Conservation (phyloP, 53 echinoderm and acorn worm genomes). For the Luidia sarsii region DNA sequence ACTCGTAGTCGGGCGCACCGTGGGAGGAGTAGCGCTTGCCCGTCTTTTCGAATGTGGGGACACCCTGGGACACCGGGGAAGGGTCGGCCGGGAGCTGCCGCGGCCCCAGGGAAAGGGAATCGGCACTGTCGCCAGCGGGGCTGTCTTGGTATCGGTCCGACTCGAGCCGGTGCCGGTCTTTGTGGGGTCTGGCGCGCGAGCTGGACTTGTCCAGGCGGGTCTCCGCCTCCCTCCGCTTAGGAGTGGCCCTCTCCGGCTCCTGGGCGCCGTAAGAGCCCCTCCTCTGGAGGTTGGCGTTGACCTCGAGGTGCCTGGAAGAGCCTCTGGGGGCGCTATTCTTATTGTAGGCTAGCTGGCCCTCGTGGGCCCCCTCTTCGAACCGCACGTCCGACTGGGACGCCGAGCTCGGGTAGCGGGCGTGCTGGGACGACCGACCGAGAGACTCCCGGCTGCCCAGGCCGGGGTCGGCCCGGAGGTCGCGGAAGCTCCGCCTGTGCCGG, state of each 20-base stretch:
- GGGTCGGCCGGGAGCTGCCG: constrained; percentile 13
- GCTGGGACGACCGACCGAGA: neutral
- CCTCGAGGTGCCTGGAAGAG: constrained; percentile 46
- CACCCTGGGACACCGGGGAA: constrained; percentile 3
- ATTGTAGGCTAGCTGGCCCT: neutral
- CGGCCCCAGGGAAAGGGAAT: constrained; percentile 9
- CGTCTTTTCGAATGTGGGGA: constrained; percentile 7
- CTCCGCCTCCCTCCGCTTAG: constrained; percentile 26
- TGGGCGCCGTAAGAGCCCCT: constrained; percentile 35
- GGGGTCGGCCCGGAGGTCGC: constrained; percentile 21
- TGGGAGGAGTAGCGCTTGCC: constrained; percentile 21
- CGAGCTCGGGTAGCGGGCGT: constrained; percentile 20
- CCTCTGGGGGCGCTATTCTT: constrained; percentile 1
- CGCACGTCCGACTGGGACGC: constrained; percentile 36
- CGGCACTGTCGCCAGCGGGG: constrained; percentile 20
- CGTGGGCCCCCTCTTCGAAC: constrained; percentile 18
- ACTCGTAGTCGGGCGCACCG: constrained; percentile 30
- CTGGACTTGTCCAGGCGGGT: constrained; percentile 39
- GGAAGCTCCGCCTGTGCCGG: constrained; percentile 31
- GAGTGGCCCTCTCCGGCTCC: constrained; percentile 22
- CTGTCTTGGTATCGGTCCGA: constrained; percentile 34
- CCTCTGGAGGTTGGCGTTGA: constrained; percentile 29
- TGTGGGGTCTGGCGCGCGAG: constrained; percentile 23
- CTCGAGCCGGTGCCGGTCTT: constrained; percentile 31
- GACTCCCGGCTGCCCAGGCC: constrained; percentile 20